Conservation (phyloP, 2,113 vertebrate species). For the Pyrgilauda ruficollis region DNA sequence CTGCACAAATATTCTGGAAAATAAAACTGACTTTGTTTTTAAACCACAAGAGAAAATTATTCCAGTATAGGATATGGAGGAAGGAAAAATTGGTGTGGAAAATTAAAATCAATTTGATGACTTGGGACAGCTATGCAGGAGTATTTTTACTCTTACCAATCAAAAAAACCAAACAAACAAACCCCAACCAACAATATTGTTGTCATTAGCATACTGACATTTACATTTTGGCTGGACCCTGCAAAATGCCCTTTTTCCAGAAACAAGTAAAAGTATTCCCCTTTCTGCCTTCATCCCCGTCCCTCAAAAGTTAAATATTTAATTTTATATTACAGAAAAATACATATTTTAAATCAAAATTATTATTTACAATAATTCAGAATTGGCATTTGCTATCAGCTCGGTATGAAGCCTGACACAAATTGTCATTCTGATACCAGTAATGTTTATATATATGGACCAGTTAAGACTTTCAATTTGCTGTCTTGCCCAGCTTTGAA, state of each 20-base stretch:
- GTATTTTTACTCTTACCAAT: slow-evolving; percentile 4
- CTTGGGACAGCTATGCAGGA: slow-evolving; percentile 1
- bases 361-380: slow-evolving; percentile 72
- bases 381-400: slow-evolving; percentile 62
- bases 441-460: slow-evolving; percentile 53
- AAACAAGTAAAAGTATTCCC: slow-evolving; percentile 55
- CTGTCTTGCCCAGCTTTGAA: slow-evolving; percentile 26
- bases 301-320: slow-evolving; percentile 71
- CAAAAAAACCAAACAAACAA: neutral
- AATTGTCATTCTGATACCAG: slow-evolving; percentile 59
- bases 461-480: slow-evolving; percentile 57
- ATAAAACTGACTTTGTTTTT: slow-evolving; percentile 2
- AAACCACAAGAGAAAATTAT: slow-evolving; percentile 2
- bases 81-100: slow-evolving; percentile 33
- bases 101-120: slow-evolving; percentile 30
- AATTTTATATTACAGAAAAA: slow-evolving; percentile 77
- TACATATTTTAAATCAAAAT: slow-evolving; percentile 67
- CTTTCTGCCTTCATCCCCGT: neutral
- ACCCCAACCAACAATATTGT: neutral
- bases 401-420: slow-evolving; percentile 57
- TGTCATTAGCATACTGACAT: slow-evolving; percentile 22
- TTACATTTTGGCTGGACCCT: slow-evolving; percentile 62
- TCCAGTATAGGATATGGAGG: slow-evolving; percentile 64
- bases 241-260: slow-evolving; percentile 66
- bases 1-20: slow-evolving; percentile 36